Evolutionary conservation across 2,113 vertebrate species (phyloP).

Genomic region (Neoarius graeffei): DNA sequence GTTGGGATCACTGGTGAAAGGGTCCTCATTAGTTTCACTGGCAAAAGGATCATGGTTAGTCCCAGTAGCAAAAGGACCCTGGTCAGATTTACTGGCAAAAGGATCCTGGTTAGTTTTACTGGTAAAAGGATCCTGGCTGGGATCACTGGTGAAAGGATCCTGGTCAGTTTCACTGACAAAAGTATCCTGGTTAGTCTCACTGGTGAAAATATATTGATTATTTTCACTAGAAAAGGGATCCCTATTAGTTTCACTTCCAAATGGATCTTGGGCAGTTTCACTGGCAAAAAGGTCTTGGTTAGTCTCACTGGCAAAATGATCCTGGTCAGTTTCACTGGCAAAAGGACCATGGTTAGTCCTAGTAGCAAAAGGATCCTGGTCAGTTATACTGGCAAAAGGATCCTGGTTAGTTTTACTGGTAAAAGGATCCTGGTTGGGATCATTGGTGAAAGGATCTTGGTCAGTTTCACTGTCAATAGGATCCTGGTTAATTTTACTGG

Average conservation of each 20-base stretch:
- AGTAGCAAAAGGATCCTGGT: neutral
- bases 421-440: neutral
- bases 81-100: neutral
- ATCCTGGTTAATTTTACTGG: neutral
- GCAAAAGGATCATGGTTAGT: neutral
- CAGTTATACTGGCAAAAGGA: neutral
- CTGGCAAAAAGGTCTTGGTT: conserved; percentile 19
- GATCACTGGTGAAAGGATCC: neutral
- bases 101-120: neutral
- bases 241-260: neutral
- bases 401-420: neutral
- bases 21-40: neutral
- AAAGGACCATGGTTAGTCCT: neutral
- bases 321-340: neutral
- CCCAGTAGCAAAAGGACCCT: neutral
- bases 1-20: neutral
- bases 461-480: neutral
- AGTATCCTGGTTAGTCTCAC: neutral
- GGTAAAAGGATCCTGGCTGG: conserved; percentile 5
- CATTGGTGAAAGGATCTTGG: neutral
- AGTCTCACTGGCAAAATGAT: neutral
- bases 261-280: conserved; percentile 9
- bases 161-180: neutral
- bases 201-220: neutral
- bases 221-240: conserved; percentile 19